A percentile compares a stretch with the other conserved stretches of the same genome.
Conservation (phyloP, 2,113 vertebrate species). For the Madoqua kirkii region DNA sequence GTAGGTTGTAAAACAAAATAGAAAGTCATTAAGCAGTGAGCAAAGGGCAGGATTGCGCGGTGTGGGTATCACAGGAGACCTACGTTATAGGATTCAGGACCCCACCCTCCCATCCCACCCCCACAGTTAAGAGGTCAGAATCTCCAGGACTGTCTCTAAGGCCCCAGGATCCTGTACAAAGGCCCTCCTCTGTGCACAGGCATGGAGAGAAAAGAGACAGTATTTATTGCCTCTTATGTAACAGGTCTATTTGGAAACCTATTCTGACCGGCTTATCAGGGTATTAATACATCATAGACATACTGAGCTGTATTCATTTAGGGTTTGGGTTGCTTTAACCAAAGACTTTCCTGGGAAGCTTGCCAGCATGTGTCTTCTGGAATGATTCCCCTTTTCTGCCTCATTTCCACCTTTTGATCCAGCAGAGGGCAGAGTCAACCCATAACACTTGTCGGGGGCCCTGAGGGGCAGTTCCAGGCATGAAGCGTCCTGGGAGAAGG, state of each 20-base stretch:
- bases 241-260: constrained; percentile 63
- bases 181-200: neutral
- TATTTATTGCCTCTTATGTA: constrained; percentile 53
- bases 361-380: constrained; percentile 51
- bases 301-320: constrained; percentile 74
- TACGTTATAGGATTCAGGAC: neutral
- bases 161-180: neutral
- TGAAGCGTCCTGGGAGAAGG: neutral
- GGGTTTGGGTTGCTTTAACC: constrained; percentile 67
- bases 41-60: constrained; percentile 24
- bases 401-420: constrained; percentile 49
- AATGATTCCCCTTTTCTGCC: constrained; percentile 23
- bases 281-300: constrained; percentile 70
- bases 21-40: constrained; percentile 53
- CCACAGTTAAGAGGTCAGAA: constrained; percentile 23
- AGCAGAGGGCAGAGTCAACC: constrained; percentile 72
- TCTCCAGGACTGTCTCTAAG: neutral
- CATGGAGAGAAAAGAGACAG: neutral
- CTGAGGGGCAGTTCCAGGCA: neutral
- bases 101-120: neutral
- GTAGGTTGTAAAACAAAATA: constrained; percentile 70
- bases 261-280: constrained; percentile 64
- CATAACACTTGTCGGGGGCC: neutral
- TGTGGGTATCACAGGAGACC: neutral
- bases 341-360: constrained; percentile 69